Base-by-base conservation (phyloP, 2,888 invertebrate species). In the Clostera curtula region DNA sequence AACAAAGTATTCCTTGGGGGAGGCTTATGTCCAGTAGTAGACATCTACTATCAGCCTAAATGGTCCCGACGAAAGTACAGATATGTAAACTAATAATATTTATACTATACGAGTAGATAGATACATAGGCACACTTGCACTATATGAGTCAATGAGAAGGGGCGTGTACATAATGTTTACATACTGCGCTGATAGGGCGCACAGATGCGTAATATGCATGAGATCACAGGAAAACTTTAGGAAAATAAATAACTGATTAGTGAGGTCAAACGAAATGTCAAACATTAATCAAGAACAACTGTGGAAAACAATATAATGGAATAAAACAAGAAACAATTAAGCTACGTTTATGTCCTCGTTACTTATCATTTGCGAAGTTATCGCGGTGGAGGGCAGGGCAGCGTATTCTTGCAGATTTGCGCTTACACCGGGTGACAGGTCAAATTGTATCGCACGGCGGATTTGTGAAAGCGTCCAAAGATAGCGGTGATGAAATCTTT, bases 151-250 rank as follows among this genome's bases (percentile, higher is more conserved):
- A 53, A 56, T 49, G 53, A 49, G 49, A 46, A 47, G 49, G 40
- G 52, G 49, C 51, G 54, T 55, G 51, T 36, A 38, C 41, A 36
- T 39, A 37, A 36, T 58, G 44, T 55, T 56, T 56, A 54, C 45
- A 36, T 37, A 45, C 15, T 36, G 34, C 34, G 43, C 28, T 31
- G 38, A 49, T 49, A 38, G 32, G 27, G 18, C 29, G 14, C 23
- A 42, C 36, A 48, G 48, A 49, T 53, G 60, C 62, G 61, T 60
- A 64, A 49, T 61, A 59, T 49, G 52, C 56, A 71, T 72, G 71
- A 74, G 69, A 74, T 74, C 74, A 71, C 59, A 65, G 69, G 71
- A 73, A 72, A 69, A 65, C 55, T 71, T 70, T 67, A 65, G 63
- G 63, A 61, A 60, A 68, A 70, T 62, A 68, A 69, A 65, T 56